Base-by-base conservation (phyloP, 2,888 invertebrate species). In the Thumatha senex region DNA sequence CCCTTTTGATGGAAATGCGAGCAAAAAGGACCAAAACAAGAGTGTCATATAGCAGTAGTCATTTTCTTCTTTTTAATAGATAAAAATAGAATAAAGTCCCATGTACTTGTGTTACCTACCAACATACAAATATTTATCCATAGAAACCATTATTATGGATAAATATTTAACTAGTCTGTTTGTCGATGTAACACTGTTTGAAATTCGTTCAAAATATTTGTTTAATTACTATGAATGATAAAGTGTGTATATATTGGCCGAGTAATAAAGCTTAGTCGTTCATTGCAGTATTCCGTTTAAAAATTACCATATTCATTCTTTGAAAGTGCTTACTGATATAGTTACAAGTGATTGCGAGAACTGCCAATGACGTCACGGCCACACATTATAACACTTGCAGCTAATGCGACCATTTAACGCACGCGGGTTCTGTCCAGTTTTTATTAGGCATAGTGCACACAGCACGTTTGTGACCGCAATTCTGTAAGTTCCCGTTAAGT, bases 401-500 rank as follows among this genome's bases (percentile, higher is more conserved):
- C 66, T 75, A 79, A 78, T 80, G 63, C 67, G 71, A 61, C 68
- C 75, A 77, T 80, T 82, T 74, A 80, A 59, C 65, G 46, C 58
- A 59, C 63, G 65, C 70, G 55, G 46, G 60, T 53, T 56, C 61
- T 67, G 63, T 65, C 66, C 56, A 62, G 56, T 59, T 63, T 70
- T 67, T 68, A 58, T 72, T 72, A 72, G 65, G 77, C 54, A 56
- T 48, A 52, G 44, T 59, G 46, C 64, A 56, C 70, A 76, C 70
- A 40, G 51, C 61, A 57, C 61, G 61, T 56, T 68, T 63, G 59
- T 63, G 67, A 59, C 66, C 63, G 69, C 61, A 40, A 53, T 63
- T 44, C 1, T 31, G 30, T 31, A 31, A 24, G 44, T 52, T 58
- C 61, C 65, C 70, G 73, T 66, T 67, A 71, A 56, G 59, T 62